These are phyloP conservation scores for Stenolophus ochropezus DNA, from an alignment of 2,888 invertebrate genomes.

Conservation along the genomic window DNA sequence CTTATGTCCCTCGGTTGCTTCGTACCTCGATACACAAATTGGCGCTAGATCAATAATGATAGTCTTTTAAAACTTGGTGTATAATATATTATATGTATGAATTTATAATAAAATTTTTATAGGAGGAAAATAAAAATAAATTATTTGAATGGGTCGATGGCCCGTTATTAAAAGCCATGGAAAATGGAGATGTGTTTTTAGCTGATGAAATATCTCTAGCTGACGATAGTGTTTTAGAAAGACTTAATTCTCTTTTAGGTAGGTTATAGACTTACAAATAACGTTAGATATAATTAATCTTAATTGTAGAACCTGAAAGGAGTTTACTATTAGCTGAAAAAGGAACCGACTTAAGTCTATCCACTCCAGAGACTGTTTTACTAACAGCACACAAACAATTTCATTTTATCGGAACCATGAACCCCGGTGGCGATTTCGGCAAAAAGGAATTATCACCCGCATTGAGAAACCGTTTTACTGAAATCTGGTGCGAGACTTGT, in stretches of 20 bases:
- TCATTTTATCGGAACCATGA: conserved; percentile 98
- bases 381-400: conserved; percentile 84
- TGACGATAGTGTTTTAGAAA: conserved; percentile 97
- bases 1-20: no score
- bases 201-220: conserved; percentile 99
- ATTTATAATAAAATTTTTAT: conserved; percentile 56
- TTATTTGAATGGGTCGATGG: conserved; percentile 99
- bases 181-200: conserved; percentile 89
- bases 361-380: conserved; percentile 74
- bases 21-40: no score
- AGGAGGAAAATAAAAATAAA: conserved; percentile 71
- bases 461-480: conserved; percentile 96
- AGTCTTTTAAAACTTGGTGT: no score
- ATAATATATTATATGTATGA: background rate
- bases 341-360: conserved; percentile 79
- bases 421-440: conserved; percentile 99
- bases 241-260: conserved; percentile 94
- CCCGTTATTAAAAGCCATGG: conserved; percentile 94
- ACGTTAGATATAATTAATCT: conserved; percentile 42
- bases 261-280: no score
- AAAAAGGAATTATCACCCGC: conserved; percentile 99
- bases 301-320: conserved; percentile 87
- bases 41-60: no score
- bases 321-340: conserved; percentile 94
- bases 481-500: conserved; percentile 96